Percentiles rank a stretch among this genome's conserved stretches.
Evolutionary conservation across 2,113 vertebrate species (phyloP).

Genomic region (Oriolus oriolus): DNA sequence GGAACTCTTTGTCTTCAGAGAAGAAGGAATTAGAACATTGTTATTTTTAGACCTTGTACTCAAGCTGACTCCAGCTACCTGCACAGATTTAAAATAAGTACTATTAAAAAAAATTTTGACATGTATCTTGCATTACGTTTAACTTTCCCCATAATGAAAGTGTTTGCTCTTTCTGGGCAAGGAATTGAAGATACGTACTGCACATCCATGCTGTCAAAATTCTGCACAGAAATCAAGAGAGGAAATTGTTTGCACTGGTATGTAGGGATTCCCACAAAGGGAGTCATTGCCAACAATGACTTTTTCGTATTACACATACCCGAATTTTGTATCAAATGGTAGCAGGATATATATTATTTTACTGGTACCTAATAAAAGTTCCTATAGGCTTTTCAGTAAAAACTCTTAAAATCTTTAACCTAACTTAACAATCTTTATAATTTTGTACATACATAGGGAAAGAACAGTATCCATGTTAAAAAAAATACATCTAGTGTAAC

Average conservation of each 20-base stretch:
- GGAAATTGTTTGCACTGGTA: not conserved
- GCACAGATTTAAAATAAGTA: not conserved
- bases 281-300: not conserved
- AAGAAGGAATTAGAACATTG: not conserved
- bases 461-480: not conserved
- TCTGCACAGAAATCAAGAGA: not conserved
- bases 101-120: not conserved
- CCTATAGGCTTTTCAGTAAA: not conserved
- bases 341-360: not conserved
- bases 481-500: not conserved
- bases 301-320: not conserved
- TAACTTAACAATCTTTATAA: not conserved
- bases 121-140: not conserved
- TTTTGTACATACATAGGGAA: not conserved
- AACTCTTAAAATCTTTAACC: not conserved
- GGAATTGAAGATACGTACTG: not conserved
- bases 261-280: not conserved
- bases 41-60: not conserved
- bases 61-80: not conserved
- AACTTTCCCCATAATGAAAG: not conserved
- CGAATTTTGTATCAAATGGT: not conserved
- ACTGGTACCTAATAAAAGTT: not conserved
- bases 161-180: not conserved
- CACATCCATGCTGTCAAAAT: not conserved
- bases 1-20: not conserved